These are phyloP conservation scores for Suncus etruscus DNA, from an alignment of 2,113 vertebrate genomes.

Conservation along the genomic window DNA sequence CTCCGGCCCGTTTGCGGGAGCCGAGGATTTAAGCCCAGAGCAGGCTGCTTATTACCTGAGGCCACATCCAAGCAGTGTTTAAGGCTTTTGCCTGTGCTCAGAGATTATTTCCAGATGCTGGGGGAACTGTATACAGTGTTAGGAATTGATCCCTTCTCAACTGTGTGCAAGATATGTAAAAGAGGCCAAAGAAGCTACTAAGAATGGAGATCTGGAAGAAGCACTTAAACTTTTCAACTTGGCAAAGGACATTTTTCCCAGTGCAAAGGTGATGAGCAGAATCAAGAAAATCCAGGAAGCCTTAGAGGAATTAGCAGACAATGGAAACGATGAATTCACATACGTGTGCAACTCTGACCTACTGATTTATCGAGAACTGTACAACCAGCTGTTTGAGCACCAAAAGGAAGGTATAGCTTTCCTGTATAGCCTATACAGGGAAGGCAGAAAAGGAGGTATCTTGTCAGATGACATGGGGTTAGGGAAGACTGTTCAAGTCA, in stretches of 20 bases:
- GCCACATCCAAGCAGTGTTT: too few species aligned
- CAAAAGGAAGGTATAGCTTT: constrained; percentile 95
- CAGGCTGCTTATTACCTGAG: too few species aligned
- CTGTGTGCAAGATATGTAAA: constrained; percentile 77
- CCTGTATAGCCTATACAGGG: constrained; percentile 91
- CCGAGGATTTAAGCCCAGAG: constrained; percentile 55
- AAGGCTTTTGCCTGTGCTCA: too few species aligned
- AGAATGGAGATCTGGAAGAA: constrained; percentile 88
- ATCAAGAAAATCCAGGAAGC: constrained; percentile 90
- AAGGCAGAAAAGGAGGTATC: constrained; percentile 92
- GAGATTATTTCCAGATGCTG: too few species aligned
- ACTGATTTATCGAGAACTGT: constrained; percentile 90
- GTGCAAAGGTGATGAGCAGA: constrained; percentile 89
- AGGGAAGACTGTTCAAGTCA: constrained; percentile 97
- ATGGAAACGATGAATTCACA: constrained; percentile 89
- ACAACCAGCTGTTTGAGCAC: constrained; percentile 93
- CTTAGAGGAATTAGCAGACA: constrained; percentile 77
- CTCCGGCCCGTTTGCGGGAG: neutral
- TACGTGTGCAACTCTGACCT: constrained; percentile 92
- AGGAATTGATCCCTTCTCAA: too few species aligned
- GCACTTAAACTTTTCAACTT: constrained; percentile 88
- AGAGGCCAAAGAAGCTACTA: constrained; percentile 90
- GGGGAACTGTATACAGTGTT: too few species aligned
- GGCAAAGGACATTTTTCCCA: constrained; percentile 89
- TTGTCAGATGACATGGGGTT: constrained; percentile 98